Evolutionary conservation across 2,113 vertebrate genomes (phyloP).

Genomic region (Corynorhinus townsendii): DNA sequence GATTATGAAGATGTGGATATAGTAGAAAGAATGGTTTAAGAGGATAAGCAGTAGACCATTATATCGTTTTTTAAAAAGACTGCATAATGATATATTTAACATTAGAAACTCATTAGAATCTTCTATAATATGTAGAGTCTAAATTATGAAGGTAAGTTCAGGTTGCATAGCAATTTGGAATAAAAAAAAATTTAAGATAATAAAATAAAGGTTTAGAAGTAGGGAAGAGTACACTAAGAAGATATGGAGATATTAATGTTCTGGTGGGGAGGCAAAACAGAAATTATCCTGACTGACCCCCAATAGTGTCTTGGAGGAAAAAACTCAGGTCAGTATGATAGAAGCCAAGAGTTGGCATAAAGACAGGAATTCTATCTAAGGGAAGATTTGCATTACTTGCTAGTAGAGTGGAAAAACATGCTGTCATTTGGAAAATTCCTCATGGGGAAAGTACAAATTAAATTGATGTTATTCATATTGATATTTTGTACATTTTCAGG

Average conservation of each 20-base stretch:
- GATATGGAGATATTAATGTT: background rate
- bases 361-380: background rate
- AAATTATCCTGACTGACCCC: background rate
- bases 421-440: background rate
- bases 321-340: background rate
- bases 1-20: background rate
- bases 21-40: background rate
- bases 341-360: background rate
- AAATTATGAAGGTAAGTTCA: slow-evolving; percentile 11
- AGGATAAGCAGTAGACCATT: background rate
- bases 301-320: background rate
- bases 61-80: background rate
- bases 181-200: background rate
- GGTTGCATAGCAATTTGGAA: background rate
- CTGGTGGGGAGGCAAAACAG: background rate
- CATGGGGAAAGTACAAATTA: background rate
- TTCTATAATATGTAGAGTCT: background rate
- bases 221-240: background rate
- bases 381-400: slow-evolving; percentile 10
- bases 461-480: background rate
- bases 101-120: background rate
- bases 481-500: background rate
- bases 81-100: slow-evolving; percentile 11
- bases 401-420: slow-evolving; percentile 8
- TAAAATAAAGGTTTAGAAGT: background rate